Evolutionary conservation across 2,113 vertebrate species (phyloP), one percentile per base, ranked within the genome.

Genomic region (Cavia porcellus): DNA sequence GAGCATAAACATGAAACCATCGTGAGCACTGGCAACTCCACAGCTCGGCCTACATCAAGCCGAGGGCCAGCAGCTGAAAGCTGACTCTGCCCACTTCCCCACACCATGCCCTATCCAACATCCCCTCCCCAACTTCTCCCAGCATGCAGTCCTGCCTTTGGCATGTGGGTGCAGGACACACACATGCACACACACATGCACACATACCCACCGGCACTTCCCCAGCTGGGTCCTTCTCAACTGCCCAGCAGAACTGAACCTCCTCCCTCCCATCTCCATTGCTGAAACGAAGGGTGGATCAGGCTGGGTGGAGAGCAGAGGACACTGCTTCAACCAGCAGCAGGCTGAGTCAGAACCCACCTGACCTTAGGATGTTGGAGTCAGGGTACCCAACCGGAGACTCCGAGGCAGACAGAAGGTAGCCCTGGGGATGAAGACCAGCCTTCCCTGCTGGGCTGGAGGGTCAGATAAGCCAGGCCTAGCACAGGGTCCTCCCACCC

Each of bases 1-100:
- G 85, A 92, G 45, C 79, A 85, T 19, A 86, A 94, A 97, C 90
- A 74, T 52, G 93, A 96, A 94, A 96, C 95, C 90, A 85, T n/a
- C 47, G 72, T 42, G 42, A 83, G 89, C 86, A 50, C 96, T 74
- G 75, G 84, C 87, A 94, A 77, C 47, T 95, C 80, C 45, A 20
- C 68, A 70, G 75, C 84, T 68, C 32, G 72, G 75, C 62, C 50
- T 24, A 12, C 1, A 32, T 20, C 0, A 5, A 47, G 84, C 86
- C 64, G 93, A 13, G 61, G 66, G 85, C 95, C 82, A 86, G 74
- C 15, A 35, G 55, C 83, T 59, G 55, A 86, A 85, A 97, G 90
- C 75, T 57, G 47, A 92, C 59, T 72, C 81, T 87, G 88, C 61
- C 52, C 42, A n/a, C 30, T 55, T 45, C 42, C 81, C 90, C 55